Evolutionary conservation across 2,113 vertebrate genomes (phyloP).

Genomic region (Vidua chalybeata): DNA sequence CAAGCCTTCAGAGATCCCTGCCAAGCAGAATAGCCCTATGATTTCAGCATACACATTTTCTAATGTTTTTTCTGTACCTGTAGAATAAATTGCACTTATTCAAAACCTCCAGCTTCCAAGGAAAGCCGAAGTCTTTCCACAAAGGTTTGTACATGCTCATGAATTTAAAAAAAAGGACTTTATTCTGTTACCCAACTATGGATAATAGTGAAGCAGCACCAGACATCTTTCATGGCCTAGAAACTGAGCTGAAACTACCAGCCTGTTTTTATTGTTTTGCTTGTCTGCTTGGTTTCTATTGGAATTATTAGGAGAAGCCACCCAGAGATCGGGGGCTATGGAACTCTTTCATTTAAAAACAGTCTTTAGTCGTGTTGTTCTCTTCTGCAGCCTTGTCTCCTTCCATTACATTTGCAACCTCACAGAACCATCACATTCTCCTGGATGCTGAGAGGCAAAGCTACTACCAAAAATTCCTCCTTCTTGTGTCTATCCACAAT

Average conservation of each 20-base stretch:
- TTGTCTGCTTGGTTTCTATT: neutral
- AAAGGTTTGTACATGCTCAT: neutral
- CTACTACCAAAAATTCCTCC: slow-evolving; percentile 8
- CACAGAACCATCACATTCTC: neutral
- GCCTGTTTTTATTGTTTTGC: neutral
- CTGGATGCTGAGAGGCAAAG: neutral
- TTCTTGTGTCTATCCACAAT: neutral
- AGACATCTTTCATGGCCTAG: neutral
- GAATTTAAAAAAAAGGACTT: neutral
- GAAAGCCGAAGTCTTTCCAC: neutral
- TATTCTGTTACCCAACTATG: neutral
- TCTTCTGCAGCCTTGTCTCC: neutral
- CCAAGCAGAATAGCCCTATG: neutral
- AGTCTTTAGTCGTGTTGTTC: neutral
- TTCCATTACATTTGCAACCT: neutral
- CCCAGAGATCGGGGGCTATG: neutral
- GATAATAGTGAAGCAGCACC: neutral
- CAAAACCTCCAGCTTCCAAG: neutral
- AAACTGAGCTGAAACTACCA: neutral
- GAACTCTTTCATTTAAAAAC: neutral
- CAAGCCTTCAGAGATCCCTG: neutral
- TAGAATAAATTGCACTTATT: neutral
- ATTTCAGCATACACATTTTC: neutral
- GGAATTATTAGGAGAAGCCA: neutral
- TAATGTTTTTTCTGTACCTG: neutral